Conservation (phyloP, 2,888 invertebrate genomes). For the Ametastegia equiseti region DNA sequence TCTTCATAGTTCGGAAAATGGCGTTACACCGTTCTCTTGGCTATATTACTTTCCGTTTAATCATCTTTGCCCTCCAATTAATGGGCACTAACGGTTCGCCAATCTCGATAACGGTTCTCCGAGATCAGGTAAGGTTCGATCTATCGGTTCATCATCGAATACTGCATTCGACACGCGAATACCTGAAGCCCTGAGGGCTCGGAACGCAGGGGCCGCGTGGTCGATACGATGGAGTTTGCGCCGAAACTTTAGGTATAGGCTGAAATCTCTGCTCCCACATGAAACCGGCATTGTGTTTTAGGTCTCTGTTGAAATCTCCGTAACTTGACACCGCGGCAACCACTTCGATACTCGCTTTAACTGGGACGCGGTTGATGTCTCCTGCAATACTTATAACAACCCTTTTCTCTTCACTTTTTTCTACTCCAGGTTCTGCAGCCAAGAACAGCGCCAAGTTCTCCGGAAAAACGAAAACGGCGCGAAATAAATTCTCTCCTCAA, state of each 20-base stretch:
- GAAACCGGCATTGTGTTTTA: conserved; percentile 52
- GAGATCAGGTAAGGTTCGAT: background rate
- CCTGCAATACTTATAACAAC: conserved; percentile 23
- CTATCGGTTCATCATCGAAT: conserved; percentile 30
- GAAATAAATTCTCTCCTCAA: background rate
- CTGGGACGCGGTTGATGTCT: conserved; percentile 69
- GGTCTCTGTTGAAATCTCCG: conserved; percentile 74
- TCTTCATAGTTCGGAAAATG: background rate
- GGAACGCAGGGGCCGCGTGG: conserved; percentile 56
- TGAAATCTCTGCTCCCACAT: conserved; percentile 25
- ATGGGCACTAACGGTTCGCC: background rate
- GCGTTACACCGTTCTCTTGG: background rate
- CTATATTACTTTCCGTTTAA: background rate
- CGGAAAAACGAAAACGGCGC: background rate
- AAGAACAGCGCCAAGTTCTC: background rate
- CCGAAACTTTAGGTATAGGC: conserved; percentile 53
- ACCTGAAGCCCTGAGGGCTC: conserved; percentile 38
- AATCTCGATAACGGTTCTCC: background rate
- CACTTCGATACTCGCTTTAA: conserved; percentile 58
- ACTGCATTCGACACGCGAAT: conserved; percentile 45
- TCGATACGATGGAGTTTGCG: conserved; percentile 74
- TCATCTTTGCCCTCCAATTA: background rate
- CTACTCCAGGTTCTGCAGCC: background rate
- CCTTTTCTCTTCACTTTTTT: too few relatives aligned
- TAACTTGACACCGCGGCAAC: conserved; percentile 68